phyloP scores from a whole-genome alignment of 2,888 invertebrate genomes.

The Cantharis nigra region DNA sequence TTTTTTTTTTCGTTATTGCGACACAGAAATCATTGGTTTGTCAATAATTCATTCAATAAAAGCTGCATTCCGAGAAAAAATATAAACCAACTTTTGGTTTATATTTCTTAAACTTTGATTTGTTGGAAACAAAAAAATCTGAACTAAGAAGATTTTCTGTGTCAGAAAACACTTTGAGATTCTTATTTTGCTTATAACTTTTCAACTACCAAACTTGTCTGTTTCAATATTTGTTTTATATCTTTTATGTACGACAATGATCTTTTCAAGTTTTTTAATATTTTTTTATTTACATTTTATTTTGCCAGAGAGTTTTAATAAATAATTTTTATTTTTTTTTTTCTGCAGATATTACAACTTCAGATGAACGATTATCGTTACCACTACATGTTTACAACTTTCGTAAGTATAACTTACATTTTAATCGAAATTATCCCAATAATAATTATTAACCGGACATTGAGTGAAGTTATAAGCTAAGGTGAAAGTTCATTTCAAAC shows the following conservation, averaged over 20 bases:
- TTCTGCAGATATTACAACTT: slow-evolving; percentile 84
- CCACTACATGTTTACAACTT: slow-evolving; percentile 93
- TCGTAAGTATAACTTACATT: too few relatives aligned
- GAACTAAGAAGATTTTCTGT: slow-evolving; percentile 18
- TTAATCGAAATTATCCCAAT: not conserved
- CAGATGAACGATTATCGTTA: slow-evolving; percentile 96
- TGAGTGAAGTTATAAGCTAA: not conserved
- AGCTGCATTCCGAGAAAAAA: not conserved
- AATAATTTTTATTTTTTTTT: slow-evolving; percentile 6
- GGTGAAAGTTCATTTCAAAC: not conserved
- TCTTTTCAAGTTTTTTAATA: not conserved
- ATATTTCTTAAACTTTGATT: not conserved
- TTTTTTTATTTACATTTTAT: not conserved
- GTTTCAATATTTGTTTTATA: not conserved
- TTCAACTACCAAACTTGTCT: not conserved
- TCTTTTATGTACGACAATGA: not conserved
- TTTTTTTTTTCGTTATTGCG: not conserved
- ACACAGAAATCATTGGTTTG: not conserved
- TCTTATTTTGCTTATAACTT: slow-evolving; percentile 1
- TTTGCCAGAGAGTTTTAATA: not conserved
- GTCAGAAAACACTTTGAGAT: slow-evolving; percentile 16
- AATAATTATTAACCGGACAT: not conserved
- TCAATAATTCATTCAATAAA: not conserved
- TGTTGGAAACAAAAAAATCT: slow-evolving; percentile 4
- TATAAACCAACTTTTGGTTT: not conserved